phyloP scores from a whole-genome alignment of 2,113 vertebrate genomes.

The Thamnophis sirtalis region DNA sequence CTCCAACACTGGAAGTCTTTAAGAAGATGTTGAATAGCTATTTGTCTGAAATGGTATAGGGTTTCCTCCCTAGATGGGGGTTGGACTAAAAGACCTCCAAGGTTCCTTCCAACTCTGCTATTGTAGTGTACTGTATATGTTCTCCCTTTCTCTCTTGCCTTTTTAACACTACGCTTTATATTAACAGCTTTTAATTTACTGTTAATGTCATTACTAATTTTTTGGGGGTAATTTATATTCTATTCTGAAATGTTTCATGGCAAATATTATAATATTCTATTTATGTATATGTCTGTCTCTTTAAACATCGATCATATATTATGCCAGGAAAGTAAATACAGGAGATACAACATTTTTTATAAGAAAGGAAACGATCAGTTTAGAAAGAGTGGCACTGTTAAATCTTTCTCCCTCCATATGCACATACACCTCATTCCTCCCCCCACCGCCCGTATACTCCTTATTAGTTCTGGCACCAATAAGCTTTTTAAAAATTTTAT shows the following conservation, averaged over 20 bases:
- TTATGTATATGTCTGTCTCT: not conserved
- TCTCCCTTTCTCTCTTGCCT: not conserved
- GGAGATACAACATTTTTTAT: not conserved
- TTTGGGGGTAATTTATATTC: not conserved
- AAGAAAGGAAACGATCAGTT: constrained; percentile 2
- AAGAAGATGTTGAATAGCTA: no score
- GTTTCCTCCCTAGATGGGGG: no score
- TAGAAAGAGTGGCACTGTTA: not conserved
- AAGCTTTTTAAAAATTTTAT: not conserved
- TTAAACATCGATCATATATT: not conserved
- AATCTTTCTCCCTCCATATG: not conserved
- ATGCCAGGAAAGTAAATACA: not conserved
- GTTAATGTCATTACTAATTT: not conserved
- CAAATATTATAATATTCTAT: not conserved
- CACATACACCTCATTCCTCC: not conserved
- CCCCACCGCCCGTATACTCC: not conserved
- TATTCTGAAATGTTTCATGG: not conserved
- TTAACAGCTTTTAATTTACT: not conserved
- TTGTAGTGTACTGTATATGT: no score
- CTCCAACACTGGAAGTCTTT: no score
- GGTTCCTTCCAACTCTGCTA: no score
- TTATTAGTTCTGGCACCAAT: constrained; percentile 7
- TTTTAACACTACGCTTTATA: not conserved
- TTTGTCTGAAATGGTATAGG: no score
- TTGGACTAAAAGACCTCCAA: no score